Conservation (phyloP, 2,888 invertebrate genomes). For the Lepidonotus clava region DNA sequence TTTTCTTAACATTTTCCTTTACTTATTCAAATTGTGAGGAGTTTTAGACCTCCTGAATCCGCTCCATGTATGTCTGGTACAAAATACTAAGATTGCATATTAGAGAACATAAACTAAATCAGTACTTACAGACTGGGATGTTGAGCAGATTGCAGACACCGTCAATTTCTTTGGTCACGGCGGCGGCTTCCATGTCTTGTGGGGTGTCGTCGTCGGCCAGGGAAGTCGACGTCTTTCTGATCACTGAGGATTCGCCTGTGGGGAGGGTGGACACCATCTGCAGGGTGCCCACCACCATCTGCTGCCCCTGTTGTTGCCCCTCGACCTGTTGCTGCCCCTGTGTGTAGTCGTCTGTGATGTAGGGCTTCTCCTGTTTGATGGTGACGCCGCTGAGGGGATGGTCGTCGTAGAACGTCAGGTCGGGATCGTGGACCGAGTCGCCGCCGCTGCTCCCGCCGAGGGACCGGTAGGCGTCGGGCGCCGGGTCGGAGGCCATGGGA, state of each 20-base stretch:
- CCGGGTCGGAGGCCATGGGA: not conserved
- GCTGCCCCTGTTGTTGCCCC: not conserved
- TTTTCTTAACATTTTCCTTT: too few relatives aligned
- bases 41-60: too few relatives aligned
- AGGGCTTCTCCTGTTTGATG: conserved; percentile 24
- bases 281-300: not conserved
- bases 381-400: not conserved
- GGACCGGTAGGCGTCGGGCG: conserved; percentile 12
- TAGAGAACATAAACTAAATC: too few relatives aligned
- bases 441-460: not conserved
- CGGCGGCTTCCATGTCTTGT: not conserved
- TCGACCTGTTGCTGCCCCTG: not conserved
- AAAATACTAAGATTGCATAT: too few relatives aligned
- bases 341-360: not conserved
- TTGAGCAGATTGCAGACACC: conserved; percentile 15
- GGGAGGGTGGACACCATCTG: too few relatives aligned
- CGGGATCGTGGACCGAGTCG: not conserved
- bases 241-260: not conserved
- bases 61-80: too few relatives aligned
- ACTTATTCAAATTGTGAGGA: too few relatives aligned
- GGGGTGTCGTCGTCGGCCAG: not conserved
- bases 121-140: conserved; percentile 48
- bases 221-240: not conserved
- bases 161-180: conserved; percentile 15
- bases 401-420: conserved; percentile 34